Percentiles rank a stretch among this genome's conserved stretches.
Conservation (phyloP, 2,888 invertebrate genomes). For the Corythucha ciliata region DNA sequence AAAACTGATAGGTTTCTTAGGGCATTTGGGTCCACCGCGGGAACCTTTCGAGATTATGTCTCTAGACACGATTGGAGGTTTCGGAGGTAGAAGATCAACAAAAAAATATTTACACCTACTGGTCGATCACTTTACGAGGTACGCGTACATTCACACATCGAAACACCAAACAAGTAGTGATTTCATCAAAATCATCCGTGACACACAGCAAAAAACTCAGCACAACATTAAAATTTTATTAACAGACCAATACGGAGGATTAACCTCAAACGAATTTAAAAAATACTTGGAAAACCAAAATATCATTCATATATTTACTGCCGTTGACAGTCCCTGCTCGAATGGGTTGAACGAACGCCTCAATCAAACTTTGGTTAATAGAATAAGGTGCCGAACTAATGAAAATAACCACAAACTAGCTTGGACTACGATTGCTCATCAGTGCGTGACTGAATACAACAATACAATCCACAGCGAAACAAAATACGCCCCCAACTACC, state of each 20-base stretch:
- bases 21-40: constrained; percentile 36
- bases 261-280: constrained; percentile 36
- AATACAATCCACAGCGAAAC: constrained; percentile 30
- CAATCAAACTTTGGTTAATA: constrained; percentile 32
- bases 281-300: constrained; percentile 32
- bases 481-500: constrained; percentile 31
- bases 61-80: constrained; percentile 37
- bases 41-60: constrained; percentile 37
- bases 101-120: constrained; percentile 37
- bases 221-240: constrained; percentile 29
- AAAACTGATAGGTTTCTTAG: constrained; percentile 32
- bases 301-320: constrained; percentile 31
- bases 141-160: constrained; percentile 34
- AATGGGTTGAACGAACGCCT: constrained; percentile 33
- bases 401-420: constrained; percentile 25
- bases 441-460: constrained; percentile 32
- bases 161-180: constrained; percentile 35
- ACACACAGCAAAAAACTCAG: neutral
- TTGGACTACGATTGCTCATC: constrained; percentile 32
- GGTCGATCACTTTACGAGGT: constrained; percentile 36
- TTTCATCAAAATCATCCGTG: constrained; percentile 33
- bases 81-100: constrained; percentile 35
- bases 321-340: constrained; percentile 31
- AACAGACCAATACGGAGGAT: constrained; percentile 36
- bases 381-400: constrained; percentile 33